These are phyloP conservation scores for Phymatocera aterrima DNA, from an alignment of 2,888 invertebrate species.

Conservation along the genomic window DNA sequence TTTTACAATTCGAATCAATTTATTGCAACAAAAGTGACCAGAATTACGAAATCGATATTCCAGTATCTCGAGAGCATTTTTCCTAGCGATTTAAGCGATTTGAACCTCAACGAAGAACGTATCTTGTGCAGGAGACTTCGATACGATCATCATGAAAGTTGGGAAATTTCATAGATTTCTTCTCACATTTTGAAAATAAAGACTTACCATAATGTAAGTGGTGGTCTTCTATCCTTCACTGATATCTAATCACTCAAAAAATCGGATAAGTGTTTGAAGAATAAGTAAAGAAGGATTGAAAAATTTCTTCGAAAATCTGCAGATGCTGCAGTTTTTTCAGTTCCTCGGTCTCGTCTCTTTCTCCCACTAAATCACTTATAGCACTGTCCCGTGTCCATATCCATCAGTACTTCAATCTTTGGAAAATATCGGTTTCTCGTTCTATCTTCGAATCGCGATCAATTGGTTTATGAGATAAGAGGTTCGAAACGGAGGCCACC, in stretches of 20 bases:
- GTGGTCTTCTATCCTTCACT: conserved; percentile 26
- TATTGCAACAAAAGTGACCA: background rate
- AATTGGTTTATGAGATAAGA: background rate
- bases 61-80: background rate
- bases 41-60: background rate
- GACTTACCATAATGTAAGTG: conserved; percentile 26
- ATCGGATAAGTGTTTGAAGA: background rate
- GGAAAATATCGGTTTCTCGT: no score
- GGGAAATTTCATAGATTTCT: background rate
- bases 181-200: background rate
- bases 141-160: background rate
- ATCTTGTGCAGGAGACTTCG: conserved; percentile 29
- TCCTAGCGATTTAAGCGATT: background rate
- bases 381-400: conserved; percentile 39
- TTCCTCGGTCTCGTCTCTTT: background rate
- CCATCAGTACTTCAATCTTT: background rate
- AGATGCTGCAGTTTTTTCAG: background rate
- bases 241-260: conserved; percentile 4
- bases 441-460: background rate
- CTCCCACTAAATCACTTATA: conserved; percentile 14
- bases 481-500: background rate
- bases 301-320: background rate
- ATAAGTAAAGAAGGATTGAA: no score
- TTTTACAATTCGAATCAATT: background rate
- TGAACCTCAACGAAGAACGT: background rate